Evolutionary conservation across 92 coral and sea anemone species (phyloP).

Genomic region (Virgularia gustaviana): DNA sequence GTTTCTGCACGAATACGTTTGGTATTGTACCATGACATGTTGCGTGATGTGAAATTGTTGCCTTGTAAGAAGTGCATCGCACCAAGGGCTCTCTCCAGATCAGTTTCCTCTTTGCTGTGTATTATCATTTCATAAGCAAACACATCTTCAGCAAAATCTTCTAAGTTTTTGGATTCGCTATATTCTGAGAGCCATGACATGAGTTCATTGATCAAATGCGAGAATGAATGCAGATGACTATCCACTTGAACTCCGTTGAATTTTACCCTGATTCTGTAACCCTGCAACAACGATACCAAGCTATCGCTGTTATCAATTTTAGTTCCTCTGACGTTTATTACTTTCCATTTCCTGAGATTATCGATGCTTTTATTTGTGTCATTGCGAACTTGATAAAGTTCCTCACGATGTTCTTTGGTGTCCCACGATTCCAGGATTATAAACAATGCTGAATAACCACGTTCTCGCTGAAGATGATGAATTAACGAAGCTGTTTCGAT

Average conservation of each 20-base stretch:
- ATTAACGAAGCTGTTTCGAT: slow-evolving; percentile 18
- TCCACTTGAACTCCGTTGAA: background rate
- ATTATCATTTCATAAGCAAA: slow-evolving; percentile 7
- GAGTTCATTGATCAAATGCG: slow-evolving; percentile 1
- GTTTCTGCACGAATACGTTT: slow-evolving; percentile 12
- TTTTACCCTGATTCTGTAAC: slow-evolving; percentile 40
- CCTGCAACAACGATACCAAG: slow-evolving; percentile 49
- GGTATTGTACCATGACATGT: slow-evolving; percentile 8
- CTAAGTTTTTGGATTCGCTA: background rate
- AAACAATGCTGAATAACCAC: slow-evolving; percentile 5
- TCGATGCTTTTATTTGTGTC: slow-evolving; percentile 16
- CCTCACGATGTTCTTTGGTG: background rate
- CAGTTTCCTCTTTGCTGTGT: slow-evolving; percentile 29
- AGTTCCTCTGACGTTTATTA: background rate
- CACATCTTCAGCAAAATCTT: background rate
- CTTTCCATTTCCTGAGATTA: background rate
- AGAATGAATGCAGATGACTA: background rate
- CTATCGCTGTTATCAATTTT: slow-evolving; percentile 37
- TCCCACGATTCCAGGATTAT: background rate
- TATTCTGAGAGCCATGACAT: background rate
- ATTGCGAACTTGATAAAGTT: background rate
- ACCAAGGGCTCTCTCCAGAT: slow-evolving; percentile 30
- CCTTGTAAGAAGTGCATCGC: background rate
- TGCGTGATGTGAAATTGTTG: background rate
- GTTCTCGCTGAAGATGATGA: slow-evolving; percentile 14